Conservation (phyloP, 2,797 vertebrate genomes). For the Hypotaenidia philippensis region DNA sequence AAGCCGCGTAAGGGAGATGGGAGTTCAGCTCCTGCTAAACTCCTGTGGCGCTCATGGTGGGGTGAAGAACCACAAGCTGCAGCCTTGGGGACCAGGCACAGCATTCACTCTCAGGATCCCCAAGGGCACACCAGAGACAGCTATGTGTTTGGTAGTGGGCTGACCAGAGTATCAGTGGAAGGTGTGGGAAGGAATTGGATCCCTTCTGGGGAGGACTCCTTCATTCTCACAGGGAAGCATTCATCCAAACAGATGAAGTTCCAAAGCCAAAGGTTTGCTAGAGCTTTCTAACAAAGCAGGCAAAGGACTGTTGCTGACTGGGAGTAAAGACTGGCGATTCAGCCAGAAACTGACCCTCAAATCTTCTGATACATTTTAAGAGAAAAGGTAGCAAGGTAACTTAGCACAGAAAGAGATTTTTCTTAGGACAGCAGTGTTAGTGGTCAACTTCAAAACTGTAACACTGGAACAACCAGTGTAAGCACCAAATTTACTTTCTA, state of each 20-base stretch:
- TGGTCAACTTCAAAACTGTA: neutral
- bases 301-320: neutral
- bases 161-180: neutral
- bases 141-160: neutral
- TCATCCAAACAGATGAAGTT: neutral
- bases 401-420: neutral
- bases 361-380: neutral
- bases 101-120: fast-evolving
- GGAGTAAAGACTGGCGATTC: neutral
- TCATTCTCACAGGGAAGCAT: neutral
- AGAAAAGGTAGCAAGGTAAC: neutral
- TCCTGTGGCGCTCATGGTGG: fast-evolving
- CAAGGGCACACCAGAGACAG: neutral
- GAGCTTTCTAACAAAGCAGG: neutral
- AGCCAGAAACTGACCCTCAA: neutral
- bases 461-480: neutral
- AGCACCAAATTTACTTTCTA: neutral
- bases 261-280: neutral
- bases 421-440: neutral
- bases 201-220: neutral
- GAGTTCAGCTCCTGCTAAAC: neutral
- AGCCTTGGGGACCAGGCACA: fast-evolving
- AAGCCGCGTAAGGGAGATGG: neutral
- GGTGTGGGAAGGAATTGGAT: neutral
- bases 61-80: neutral